Evolutionary conservation across 2,888 invertebrate genomes (phyloP).

Genomic region (Dryococelus australis): DNA sequence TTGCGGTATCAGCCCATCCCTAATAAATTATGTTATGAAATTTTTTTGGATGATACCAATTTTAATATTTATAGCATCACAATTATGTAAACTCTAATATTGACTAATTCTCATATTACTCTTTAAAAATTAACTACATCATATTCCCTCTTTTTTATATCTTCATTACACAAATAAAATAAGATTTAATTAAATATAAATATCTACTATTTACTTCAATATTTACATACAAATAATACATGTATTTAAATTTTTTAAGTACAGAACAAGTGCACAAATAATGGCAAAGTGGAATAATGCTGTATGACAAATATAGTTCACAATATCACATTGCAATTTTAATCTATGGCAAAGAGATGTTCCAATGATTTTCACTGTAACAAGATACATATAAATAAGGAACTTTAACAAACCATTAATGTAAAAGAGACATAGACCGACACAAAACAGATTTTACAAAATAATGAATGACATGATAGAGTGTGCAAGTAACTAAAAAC

Average conservation of each 20-base stretch:
- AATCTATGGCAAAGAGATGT: not conserved
- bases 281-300: not conserved
- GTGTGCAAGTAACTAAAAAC: not conserved
- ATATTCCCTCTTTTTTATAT: not conserved
- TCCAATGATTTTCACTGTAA: not conserved
- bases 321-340: not conserved
- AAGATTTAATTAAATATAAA: not conserved
- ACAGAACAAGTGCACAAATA: not conserved
- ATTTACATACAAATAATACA: constrained; percentile 11
- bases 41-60: too few species aligned
- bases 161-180: not conserved
- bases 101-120: too few species aligned
- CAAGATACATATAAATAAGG: not conserved
- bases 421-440: not conserved
- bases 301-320: not conserved
- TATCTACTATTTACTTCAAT: not conserved
- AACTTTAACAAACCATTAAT: too few species aligned
- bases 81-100: too few species aligned
- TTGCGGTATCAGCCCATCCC: too few species aligned
- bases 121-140: not conserved
- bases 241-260: not conserved
- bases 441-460: not conserved
- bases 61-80: too few species aligned
- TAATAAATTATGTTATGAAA: too few species aligned
- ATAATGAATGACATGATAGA: not conserved